Conservation (phyloP, 1,140 invertebrate species). For the Delia radicum region DNA sequence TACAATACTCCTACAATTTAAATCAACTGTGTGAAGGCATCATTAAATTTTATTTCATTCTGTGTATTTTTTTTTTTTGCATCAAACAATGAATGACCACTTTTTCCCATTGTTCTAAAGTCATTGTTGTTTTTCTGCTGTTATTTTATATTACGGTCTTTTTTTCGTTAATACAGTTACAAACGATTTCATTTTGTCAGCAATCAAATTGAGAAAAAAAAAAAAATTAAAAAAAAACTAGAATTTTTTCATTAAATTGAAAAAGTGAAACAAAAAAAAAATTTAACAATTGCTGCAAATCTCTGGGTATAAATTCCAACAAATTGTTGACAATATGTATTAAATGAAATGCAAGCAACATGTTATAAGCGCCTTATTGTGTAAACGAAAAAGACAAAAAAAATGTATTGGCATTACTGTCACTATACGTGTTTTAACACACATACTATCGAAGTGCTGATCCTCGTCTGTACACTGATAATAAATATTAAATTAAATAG, state of each 20-base stretch:
- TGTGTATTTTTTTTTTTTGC: neutral
- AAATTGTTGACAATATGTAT: constrained; percentile 22
- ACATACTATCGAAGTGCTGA: neutral
- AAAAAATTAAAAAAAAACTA: neutral
- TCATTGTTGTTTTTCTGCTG: neutral
- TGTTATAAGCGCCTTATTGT: neutral
- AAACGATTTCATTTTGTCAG: constrained; percentile 24
- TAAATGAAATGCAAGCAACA: constrained; percentile 14
- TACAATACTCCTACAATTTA: too few species aligned
- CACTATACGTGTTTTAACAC: neutral
- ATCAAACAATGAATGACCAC: constrained; percentile 14
- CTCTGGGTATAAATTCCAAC: constrained; percentile 18
- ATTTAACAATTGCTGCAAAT: constrained; percentile 3
- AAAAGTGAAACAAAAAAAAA: neutral
- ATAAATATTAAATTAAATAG: too few species aligned
- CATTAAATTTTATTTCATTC: constrained; percentile 11
- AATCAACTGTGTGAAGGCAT: constrained; percentile 5
- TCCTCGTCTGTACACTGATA: neutral
- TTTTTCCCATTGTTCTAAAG: constrained; percentile 14
- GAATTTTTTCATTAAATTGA: constrained; percentile 15
- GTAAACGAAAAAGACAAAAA: neutral
- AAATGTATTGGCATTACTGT: constrained; percentile 9
- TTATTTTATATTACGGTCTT: neutral
- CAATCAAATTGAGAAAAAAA: neutral
- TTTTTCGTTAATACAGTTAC: constrained; percentile 10